These are phyloP conservation scores for Holacanthella duospinosa DNA, from an alignment of 2,888 invertebrate genomes.

Conservation along the genomic window DNA sequence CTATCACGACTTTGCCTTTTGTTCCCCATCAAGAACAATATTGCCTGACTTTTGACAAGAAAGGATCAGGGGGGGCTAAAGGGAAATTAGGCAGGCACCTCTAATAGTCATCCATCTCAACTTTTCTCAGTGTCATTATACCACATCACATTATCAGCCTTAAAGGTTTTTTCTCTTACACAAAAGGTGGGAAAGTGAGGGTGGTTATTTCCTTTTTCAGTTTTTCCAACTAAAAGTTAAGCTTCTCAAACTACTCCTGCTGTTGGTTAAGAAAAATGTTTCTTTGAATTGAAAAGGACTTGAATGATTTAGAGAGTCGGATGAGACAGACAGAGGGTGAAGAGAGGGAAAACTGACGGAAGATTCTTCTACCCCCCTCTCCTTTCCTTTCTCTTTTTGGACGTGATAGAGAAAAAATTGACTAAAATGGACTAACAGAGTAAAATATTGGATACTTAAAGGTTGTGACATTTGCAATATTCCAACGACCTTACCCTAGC, in stretches of 20 bases:
- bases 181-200: not conserved
- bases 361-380: not conserved
- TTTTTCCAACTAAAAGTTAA: no score
- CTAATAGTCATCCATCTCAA: slow-evolving; percentile 8
- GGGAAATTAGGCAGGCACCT: slow-evolving; percentile 8
- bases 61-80: not conserved
- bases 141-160: slow-evolving; percentile 9
- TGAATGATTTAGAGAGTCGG: no score
- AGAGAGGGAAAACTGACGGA: not conserved
- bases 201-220: no score
- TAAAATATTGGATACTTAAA: slow-evolving; percentile 11
- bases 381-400: not conserved
- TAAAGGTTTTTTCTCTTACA: no score
- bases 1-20: slow-evolving; percentile 1
- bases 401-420: not conserved
- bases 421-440: not conserved
- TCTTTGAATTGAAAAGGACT: not conserved
- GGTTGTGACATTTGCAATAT: slow-evolving; percentile 31
- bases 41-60: slow-evolving; percentile 6
- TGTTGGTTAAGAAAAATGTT: not conserved
- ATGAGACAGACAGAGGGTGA: slow-evolving; percentile 8
- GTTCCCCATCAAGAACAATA: not conserved
- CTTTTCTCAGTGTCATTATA: slow-evolving; percentile 6
- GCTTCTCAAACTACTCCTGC: not conserved
- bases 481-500: slow-evolving; percentile 10